Percentiles rank a stretch among this genome's conserved stretches.
Conservation (phyloP, 2,113 vertebrate species). For the Chitala chitala region DNA sequence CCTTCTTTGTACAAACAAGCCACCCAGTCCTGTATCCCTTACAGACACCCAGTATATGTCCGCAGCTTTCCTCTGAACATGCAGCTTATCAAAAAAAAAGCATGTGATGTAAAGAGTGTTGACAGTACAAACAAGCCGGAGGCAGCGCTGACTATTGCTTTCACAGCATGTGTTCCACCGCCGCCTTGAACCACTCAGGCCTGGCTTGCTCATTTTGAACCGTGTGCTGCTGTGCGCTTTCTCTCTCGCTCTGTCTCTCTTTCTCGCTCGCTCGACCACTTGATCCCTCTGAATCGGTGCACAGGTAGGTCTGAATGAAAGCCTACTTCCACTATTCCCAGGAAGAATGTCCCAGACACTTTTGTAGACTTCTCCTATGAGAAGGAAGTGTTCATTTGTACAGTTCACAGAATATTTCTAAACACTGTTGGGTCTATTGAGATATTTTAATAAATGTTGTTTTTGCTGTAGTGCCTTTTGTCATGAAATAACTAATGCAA, state of each 20-base stretch:
- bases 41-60: not conserved
- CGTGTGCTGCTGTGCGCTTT: too few species aligned
- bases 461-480: too few species aligned
- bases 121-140: not conserved
- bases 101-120: not conserved
- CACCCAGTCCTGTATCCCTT: too few species aligned
- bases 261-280: too few species aligned
- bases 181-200: not conserved
- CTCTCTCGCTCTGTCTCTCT: too few species aligned
- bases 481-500: too few species aligned
- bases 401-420: too few species aligned
- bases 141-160: not conserved
- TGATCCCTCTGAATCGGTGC: too few species aligned
- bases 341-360: not conserved
- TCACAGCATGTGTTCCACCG: not conserved
- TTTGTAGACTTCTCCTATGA: not conserved
- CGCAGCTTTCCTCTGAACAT: not conserved
- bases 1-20: too few species aligned
- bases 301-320: not conserved
- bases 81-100: not conserved
- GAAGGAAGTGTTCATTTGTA: not conserved
- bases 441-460: too few species aligned
- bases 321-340: too few species aligned
- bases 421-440: too few species aligned
- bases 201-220: not conserved